Conservation (phyloP, 2,888 invertebrate genomes). For the Pheosia gnoma region DNA sequence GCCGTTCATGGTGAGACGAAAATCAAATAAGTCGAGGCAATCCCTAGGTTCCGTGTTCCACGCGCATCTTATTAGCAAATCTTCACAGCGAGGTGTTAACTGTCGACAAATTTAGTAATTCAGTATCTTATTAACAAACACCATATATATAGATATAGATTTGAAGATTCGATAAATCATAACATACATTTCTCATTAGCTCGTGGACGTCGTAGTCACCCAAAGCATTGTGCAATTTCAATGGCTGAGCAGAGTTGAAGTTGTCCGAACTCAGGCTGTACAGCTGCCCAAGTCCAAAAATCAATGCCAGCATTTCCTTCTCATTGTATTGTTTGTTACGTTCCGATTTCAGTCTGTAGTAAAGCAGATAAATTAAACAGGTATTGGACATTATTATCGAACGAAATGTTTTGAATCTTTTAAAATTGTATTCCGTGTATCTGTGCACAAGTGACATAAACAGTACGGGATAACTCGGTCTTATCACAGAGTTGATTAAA, state of each 20-base stretch:
- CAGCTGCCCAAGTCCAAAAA: slow-evolving; percentile 67
- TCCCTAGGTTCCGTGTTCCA: slow-evolving; percentile 74
- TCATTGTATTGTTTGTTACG: slow-evolving; percentile 67
- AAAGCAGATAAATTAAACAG: too few relatives aligned
- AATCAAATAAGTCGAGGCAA: slow-evolving; percentile 79
- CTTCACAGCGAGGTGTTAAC: slow-evolving; percentile 79
- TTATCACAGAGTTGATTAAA: too few relatives aligned
- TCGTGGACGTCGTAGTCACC: slow-evolving; percentile 72
- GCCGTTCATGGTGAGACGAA: slow-evolving; percentile 84
- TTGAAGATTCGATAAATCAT: neutral
- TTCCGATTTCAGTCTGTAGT: slow-evolving; percentile 59
- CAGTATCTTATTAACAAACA: neutral
- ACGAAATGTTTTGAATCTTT: too few relatives aligned
- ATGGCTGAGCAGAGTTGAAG: slow-evolving; percentile 47
- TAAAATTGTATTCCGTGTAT: too few relatives aligned
- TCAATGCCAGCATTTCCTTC: slow-evolving; percentile 61
- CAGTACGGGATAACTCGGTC: too few relatives aligned
- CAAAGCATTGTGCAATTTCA: slow-evolving; percentile 65
- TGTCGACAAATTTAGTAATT: slow-evolving; percentile 37
- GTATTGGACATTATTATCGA: neutral
- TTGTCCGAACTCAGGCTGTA: slow-evolving; percentile 61
- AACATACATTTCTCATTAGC: slow-evolving; percentile 65
- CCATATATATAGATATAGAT: too few relatives aligned
- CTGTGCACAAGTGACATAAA: too few relatives aligned
- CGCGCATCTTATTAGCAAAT: slow-evolving; percentile 73